A percentile compares a stretch with the other conserved stretches of the same genome.
phyloP scores from a whole-genome alignment of 2,888 invertebrate species.

The Ramazzottius varieornatus region DNA sequence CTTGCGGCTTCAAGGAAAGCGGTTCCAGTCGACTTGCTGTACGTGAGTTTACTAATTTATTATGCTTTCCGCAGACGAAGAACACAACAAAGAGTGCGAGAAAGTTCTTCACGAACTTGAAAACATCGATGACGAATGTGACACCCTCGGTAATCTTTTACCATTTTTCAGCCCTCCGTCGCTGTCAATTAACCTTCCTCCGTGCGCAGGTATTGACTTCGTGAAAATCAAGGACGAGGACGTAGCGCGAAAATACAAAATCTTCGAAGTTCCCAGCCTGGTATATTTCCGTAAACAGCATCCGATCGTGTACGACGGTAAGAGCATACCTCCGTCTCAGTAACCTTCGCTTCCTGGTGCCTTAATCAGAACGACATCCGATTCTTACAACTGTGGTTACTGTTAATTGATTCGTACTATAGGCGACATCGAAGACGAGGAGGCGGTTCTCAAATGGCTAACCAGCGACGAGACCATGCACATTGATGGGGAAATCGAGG shows the following conservation, averaged over 20 bases:
- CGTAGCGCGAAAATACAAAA: constrained; percentile 50
- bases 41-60: not conserved
- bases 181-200: not conserved
- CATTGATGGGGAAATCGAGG: constrained; percentile 82
- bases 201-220: constrained; percentile 43
- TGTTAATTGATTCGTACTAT: constrained; percentile 1
- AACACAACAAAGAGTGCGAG: constrained; percentile 14
- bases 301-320: constrained; percentile 55
- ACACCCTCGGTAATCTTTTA: constrained; percentile 7
- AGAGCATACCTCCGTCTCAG: constrained; percentile 4
- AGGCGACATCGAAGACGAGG: constrained; percentile 57
- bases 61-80: constrained; percentile 10
- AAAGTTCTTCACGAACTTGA: constrained; percentile 13
- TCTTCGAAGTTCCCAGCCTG: constrained; percentile 55
- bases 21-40: too few relatives aligned
- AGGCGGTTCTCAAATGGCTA: constrained; percentile 56
- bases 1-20: not conserved
- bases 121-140: constrained; percentile 16
- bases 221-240: constrained; percentile 61
- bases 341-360: not conserved
- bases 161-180: not conserved
- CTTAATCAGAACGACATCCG: too few relatives aligned
- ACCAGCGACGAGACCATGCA: constrained; percentile 82
- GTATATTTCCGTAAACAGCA: constrained; percentile 58
- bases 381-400: too few relatives aligned